Base-by-base conservation (phyloP, 2,888 invertebrate genomes). In the Marronus borbonicus region DNA sequence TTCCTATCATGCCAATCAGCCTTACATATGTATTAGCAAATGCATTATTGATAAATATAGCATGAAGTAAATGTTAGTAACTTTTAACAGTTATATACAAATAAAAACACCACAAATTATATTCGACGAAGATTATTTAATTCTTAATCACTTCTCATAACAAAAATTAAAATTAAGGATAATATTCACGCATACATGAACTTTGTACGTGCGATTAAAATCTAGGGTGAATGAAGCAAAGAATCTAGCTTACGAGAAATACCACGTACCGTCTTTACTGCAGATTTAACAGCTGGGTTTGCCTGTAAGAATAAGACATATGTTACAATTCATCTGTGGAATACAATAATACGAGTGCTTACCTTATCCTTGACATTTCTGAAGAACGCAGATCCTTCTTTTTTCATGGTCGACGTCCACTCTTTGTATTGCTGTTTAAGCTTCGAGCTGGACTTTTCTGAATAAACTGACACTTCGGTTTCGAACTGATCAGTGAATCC, bases 401-500 rank as follows among this genome's bases (percentile, higher is more conserved):
- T 94, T 85, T 92, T 93, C 90, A 96, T 94, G 2, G 92, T 93
- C 50, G 92, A 92, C 10, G 94, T 92, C 95, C 96, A 96, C 84
- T 97, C 97, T 83, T 92, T 92, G 88, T 95, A 95, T 80, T 93
- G 92, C 81, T 93, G 92, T 87, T 92, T 91, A 81, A 93, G 88
- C 87, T 92, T 92, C 62, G 91, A 91, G 82, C 91, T 90, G 58
- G 92, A 91, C 85, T 93, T 93, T 81, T 93, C 93, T 4, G 92
- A 92, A 86, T 93, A 92, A 81, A 91, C 92, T 88, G 91, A 94
- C 78, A 93, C 94, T 89, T 98, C 98, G 86, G 94, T 91, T 89
- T 99, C 98, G 88, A 99, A 99, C 86, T 98, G 97, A 88, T 99
- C 98, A 50, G 95, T 95, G 87, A 97, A 97, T 0, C 97, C 97